Conservation (phyloP, 2,797 vertebrate genomes). For the Thripadectes ignobilis region DNA sequence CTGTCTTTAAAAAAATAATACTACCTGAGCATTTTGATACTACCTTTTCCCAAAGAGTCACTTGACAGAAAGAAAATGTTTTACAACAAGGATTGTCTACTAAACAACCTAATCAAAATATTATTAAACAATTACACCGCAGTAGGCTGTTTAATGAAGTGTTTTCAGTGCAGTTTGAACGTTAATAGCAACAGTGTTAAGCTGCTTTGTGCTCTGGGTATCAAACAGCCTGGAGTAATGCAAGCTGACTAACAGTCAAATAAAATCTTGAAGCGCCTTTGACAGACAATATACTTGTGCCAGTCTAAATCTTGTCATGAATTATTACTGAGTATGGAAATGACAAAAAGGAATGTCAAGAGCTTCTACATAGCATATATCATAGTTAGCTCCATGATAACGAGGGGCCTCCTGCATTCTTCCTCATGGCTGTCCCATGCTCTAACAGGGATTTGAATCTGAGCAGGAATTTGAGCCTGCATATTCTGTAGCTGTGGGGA, state of each 20-base stretch:
- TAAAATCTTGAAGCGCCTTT: slow-evolving; percentile 66
- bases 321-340: slow-evolving; percentile 64
- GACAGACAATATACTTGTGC: slow-evolving; percentile 71
- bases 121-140: slow-evolving; percentile 87
- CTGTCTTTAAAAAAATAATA: background rate
- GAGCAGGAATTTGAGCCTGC: background rate
- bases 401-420: background rate
- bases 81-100: slow-evolving; percentile 73
- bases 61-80: slow-evolving; percentile 70
- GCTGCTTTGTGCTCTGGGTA: slow-evolving; percentile 79
- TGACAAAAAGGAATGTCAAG: slow-evolving; percentile 41
- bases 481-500: background rate
- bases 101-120: slow-evolving; percentile 84
- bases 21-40: slow-evolving; percentile 16
- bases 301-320: slow-evolving; percentile 56
- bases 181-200: slow-evolving; percentile 82
- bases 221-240: slow-evolving; percentile 77
- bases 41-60: slow-evolving; percentile 56
- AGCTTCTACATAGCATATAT: background rate
- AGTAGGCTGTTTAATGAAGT: slow-evolving; percentile 88
- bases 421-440: background rate
- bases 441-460: slow-evolving; percentile 5
- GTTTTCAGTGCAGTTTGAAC: slow-evolving; percentile 83
- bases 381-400: slow-evolving; percentile 43
- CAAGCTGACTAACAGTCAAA: slow-evolving; percentile 73